phyloP scores from a whole-genome alignment of 2,888 invertebrate species.

The Oligia latruncula region DNA sequence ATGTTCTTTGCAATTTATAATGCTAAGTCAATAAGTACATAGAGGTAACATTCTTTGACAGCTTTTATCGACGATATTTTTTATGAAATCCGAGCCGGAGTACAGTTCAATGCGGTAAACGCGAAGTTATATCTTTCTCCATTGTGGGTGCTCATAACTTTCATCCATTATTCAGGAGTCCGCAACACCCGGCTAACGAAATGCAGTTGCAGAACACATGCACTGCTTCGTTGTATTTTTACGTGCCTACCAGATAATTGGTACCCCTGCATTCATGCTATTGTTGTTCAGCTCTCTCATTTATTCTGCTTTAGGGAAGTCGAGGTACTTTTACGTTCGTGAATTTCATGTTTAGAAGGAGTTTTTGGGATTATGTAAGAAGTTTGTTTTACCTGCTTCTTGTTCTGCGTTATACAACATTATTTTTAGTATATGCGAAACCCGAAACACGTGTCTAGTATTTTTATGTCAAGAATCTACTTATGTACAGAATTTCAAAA shows the following conservation, averaged over 20 bases:
- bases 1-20: not conserved
- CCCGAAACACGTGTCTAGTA: no score
- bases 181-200: slow-evolving; percentile 45
- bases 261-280: slow-evolving; percentile 37
- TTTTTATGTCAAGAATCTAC: no score
- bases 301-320: slow-evolving; percentile 31
- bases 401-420: not conserved
- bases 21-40: not conserved
- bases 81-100: not conserved
- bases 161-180: slow-evolving; percentile 59
- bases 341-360: slow-evolving; percentile 17
- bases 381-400: slow-evolving; percentile 9
- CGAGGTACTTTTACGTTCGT: slow-evolving; percentile 1
- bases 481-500: no score
- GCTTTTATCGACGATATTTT: slow-evolving; percentile 6
- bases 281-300: slow-evolving; percentile 44
- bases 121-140: slow-evolving; percentile 35
- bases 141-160: slow-evolving; percentile 59
- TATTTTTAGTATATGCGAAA: no score
- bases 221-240: slow-evolving; percentile 43
- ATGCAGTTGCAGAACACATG: slow-evolving; percentile 49
- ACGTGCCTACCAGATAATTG: slow-evolving; percentile 40
- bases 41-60: not conserved
- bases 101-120: slow-evolving; percentile 29
- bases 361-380: slow-evolving; percentile 21